phyloP scores from a whole-genome alignment of 2,797 vertebrate genomes.

The Darevskia mixta region DNA sequence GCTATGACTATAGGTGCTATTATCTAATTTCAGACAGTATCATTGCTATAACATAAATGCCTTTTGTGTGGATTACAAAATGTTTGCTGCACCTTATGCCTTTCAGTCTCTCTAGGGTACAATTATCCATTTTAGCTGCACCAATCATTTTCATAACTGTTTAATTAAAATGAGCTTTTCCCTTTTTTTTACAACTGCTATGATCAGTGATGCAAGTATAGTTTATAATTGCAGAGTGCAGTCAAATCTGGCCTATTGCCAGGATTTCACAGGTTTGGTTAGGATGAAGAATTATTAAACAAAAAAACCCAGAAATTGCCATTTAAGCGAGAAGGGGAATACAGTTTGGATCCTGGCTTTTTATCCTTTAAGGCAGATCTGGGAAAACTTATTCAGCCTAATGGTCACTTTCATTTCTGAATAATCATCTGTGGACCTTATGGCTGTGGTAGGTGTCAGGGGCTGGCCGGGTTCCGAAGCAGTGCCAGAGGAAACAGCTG shows the following conservation, averaged over 20 bases:
- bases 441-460: no score
- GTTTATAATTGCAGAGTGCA: background rate
- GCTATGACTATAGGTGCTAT: constrained; percentile 1
- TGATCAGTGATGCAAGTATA: background rate
- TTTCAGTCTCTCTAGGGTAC: background rate
- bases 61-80: background rate
- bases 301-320: background rate
- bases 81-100: constrained; percentile 9
- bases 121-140: background rate
- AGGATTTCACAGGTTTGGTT: constrained; percentile 1
- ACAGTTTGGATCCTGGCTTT: background rate
- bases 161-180: constrained; percentile 7
- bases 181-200: background rate
- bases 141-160: constrained; percentile 1
- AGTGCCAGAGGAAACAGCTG: no score
- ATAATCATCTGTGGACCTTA: no score
- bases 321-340: background rate
- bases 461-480: no score
- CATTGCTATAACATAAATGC: background rate
- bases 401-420: no score
- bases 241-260: background rate
- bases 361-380: no score
- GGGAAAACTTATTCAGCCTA: no score
- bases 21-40: background rate
- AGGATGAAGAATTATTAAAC: background rate